These are phyloP conservation scores for Drosophila mulleri DNA, from an alignment of 2,888 invertebrate genomes.

Conservation along the genomic window DNA sequence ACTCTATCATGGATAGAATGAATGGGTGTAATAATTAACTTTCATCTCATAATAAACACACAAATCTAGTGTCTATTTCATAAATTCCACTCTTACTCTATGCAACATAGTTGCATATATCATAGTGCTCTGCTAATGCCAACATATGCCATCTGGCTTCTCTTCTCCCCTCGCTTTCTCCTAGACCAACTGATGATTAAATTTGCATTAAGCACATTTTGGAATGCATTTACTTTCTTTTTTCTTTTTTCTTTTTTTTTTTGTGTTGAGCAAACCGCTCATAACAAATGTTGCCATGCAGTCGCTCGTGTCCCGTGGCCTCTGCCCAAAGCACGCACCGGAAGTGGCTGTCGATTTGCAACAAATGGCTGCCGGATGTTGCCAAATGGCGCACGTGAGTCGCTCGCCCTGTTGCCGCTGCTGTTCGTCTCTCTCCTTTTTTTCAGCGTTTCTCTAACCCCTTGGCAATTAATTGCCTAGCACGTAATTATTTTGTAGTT, in stretches of 20 bases:
- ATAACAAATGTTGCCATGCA: constrained; percentile 52
- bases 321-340: constrained; percentile 50
- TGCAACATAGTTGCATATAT: not conserved
- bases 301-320: not conserved
- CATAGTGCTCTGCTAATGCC: not conserved
- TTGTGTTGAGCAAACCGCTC: constrained; percentile 47
- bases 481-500: constrained; percentile 80
- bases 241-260: constrained; percentile 39
- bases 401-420: not conserved
- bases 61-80: not conserved
- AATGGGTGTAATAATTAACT: not conserved
- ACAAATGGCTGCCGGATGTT: constrained; percentile 79
- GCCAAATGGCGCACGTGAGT: constrained; percentile 72
- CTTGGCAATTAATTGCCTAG: constrained; percentile 73
- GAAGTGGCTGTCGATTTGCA: constrained; percentile 78
- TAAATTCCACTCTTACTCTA: not conserved
- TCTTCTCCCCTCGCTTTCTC: no score
- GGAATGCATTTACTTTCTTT: constrained; percentile 23
- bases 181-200: constrained; percentile 44
- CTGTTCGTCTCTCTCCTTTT: constrained; percentile 12
- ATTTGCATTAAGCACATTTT: constrained; percentile 53
- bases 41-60: not conserved
- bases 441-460: constrained; percentile 62
- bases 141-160: not conserved
- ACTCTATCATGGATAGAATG: not conserved